Percentiles rank a stretch among this genome's conserved stretches.
These are phyloP conservation scores for Anoplius nigerrimus DNA, from an alignment of 2,888 invertebrate species.

Conservation along the genomic window DNA sequence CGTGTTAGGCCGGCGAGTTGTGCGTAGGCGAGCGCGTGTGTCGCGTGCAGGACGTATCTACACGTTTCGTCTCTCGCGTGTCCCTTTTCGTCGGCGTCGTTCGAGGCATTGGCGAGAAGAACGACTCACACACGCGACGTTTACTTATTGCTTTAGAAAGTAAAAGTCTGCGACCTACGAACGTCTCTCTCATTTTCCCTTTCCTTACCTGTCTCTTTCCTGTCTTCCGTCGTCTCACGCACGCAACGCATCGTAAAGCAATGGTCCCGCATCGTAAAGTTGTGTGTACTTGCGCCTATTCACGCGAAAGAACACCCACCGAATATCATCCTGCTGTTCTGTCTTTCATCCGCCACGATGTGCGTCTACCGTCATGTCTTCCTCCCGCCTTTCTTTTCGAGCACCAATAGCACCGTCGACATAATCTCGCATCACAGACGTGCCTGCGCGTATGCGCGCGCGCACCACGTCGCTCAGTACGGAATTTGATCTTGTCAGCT, in stretches of 20 bases:
- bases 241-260: constrained; percentile 17
- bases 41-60: not conserved
- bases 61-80: too few relatives aligned
- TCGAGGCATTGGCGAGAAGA: not conserved
- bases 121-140: constrained; percentile 41
- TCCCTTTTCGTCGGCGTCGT: not conserved
- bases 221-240: not conserved
- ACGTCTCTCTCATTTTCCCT: not conserved
- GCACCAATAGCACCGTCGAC: not conserved
- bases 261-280: constrained; percentile 24
- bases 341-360: too few relatives aligned
- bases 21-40: not conserved
- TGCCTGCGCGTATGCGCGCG: constrained; percentile 29
- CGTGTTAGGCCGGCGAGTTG: too few relatives aligned
- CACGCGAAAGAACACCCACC: constrained; percentile 10
- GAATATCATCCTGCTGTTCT: constrained; percentile 3
- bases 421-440: constrained; percentile 24
- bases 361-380: too few relatives aligned
- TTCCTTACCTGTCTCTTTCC: not conserved
- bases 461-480: constrained; percentile 5
- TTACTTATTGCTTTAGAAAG: constrained; percentile 61
- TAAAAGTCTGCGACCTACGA: constrained; percentile 55
- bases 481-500: too few relatives aligned
- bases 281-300: not conserved
- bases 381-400: constrained; percentile 13